Percentiles rank a stretch among this genome's conserved stretches.
Evolutionary conservation across 53 echinoderm and acorn worm species (phyloP).

Genomic region (Henricia sp.): DNA sequence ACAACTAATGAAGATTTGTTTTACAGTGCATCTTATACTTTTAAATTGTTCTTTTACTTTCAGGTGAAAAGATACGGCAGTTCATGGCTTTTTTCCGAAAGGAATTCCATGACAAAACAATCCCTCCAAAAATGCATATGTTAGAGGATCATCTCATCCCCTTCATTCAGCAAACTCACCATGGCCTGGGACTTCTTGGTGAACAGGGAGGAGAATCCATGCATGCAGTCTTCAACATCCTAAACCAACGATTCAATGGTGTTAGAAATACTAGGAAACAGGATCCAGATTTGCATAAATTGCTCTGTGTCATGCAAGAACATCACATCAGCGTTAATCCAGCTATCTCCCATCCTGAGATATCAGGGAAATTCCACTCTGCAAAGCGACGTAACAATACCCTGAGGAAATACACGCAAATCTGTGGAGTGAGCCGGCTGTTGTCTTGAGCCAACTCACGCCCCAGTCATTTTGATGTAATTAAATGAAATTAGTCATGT

Average conservation of each 20-base stretch:
- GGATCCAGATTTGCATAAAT: not conserved
- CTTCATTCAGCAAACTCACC: conserved; percentile 16
- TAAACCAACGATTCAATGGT: conserved; percentile 1
- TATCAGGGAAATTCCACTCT: too few relatives aligned
- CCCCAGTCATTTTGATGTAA: too few relatives aligned
- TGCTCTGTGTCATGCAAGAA: not conserved
- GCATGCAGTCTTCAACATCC: conserved; percentile 50
- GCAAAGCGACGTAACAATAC: too few relatives aligned
- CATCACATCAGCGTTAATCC: not conserved
- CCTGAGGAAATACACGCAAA: too few relatives aligned
- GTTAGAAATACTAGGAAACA: not conserved
- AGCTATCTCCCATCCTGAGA: too few relatives aligned
- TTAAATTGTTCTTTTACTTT: conserved; percentile 12
- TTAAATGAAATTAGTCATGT: too few relatives aligned
- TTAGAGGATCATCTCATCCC: conserved; percentile 49
- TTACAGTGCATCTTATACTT: not conserved
- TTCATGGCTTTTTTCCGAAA: conserved; percentile 20
- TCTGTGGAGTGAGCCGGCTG: too few relatives aligned
- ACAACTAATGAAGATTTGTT: not conserved
- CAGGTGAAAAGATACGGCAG: not conserved
- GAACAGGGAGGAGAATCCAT: conserved; percentile 64
- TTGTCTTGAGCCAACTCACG: too few relatives aligned
- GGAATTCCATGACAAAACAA: conserved; percentile 22
- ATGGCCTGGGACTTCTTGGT: conserved; percentile 45
- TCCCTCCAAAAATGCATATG: conserved; percentile 63